These are phyloP conservation scores for Pseudoatta argentina DNA, from an alignment of 1,140 invertebrate species.

Conservation along the genomic window DNA sequence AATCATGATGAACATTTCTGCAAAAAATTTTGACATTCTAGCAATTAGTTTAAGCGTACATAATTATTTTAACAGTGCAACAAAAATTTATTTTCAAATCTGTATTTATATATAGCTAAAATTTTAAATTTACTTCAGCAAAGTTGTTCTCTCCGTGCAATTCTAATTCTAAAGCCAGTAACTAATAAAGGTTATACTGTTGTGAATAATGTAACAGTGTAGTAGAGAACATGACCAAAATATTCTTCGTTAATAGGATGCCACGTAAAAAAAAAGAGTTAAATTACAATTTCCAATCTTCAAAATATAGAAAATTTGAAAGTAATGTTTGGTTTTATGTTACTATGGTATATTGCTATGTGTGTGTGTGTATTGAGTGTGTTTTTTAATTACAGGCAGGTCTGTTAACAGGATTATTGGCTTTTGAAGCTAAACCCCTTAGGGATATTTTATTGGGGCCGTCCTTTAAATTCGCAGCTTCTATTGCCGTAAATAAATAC, in stretches of 20 bases:
- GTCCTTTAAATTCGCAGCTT: slow-evolving; percentile 14
- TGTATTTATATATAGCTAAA: too few relatives aligned
- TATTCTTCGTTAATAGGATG: too few relatives aligned
- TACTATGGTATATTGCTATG: background rate
- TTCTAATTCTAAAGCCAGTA: too few relatives aligned
- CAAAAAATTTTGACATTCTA: too few relatives aligned
- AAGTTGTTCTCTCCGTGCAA: too few relatives aligned
- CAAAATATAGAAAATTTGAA: background rate
- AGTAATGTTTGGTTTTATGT: background rate
- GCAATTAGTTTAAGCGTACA: too few relatives aligned
- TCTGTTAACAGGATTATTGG: slow-evolving; percentile 22
- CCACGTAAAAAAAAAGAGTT: background rate
- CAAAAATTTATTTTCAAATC: too few relatives aligned
- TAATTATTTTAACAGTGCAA: too few relatives aligned
- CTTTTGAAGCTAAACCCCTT: slow-evolving; percentile 20
- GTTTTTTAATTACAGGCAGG: background rate
- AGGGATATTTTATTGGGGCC: slow-evolving; percentile 10
- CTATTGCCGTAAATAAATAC: slow-evolving; percentile 31
- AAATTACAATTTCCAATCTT: background rate
- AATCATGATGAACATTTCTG: too few relatives aligned
- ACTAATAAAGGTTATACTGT: too few relatives aligned
- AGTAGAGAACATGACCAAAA: background rate
- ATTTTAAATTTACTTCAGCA: too few relatives aligned
- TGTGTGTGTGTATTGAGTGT: background rate
- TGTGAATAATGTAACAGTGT: background rate